phyloP scores from a whole-genome alignment of 1,140 invertebrate genomes.

The Catajapyx aquilonaris region DNA sequence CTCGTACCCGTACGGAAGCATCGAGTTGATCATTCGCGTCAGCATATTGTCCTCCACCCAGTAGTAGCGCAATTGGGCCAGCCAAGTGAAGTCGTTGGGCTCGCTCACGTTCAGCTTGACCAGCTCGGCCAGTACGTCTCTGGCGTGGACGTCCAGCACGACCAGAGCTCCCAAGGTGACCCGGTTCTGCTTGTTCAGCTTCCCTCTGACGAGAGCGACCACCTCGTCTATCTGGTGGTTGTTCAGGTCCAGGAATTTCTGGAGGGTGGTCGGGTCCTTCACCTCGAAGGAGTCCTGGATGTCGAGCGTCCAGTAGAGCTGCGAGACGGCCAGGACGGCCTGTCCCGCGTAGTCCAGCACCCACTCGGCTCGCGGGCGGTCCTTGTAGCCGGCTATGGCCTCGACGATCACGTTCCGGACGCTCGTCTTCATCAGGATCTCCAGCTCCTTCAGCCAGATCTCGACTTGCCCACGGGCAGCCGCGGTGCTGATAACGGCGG shows the following conservation, averaged over 20 bases:
- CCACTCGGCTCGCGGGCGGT: conserved; percentile 47
- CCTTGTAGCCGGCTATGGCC: conserved; percentile 40
- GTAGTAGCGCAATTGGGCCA: conserved; percentile 81
- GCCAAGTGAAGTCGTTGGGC: conserved; percentile 75
- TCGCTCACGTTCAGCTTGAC: conserved; percentile 40
- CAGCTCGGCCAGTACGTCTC: conserved; percentile 59
- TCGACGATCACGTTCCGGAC: conserved; percentile 39
- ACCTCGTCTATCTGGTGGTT: conserved; percentile 59
- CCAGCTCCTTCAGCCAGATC: conserved; percentile 86
- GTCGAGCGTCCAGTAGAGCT: conserved; percentile 73
- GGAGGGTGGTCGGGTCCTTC: conserved; percentile 26
- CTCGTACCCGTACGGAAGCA: conserved; percentile 79
- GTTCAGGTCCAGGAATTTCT: conserved; percentile 31
- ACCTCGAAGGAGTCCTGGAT: conserved; percentile 49
- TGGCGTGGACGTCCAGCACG: conserved; percentile 77
- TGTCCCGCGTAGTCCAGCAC: conserved; percentile 76
- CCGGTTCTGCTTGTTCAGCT: conserved; percentile 67
- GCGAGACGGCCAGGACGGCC: conserved; percentile 62
- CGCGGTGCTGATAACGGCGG: conserved; percentile 61
- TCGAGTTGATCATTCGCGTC: conserved; percentile 81
- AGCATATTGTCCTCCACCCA: conserved; percentile 59
- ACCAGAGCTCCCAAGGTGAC: conserved; percentile 74
- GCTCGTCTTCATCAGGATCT: conserved; percentile 75
- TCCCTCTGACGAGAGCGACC: conserved; percentile 65
- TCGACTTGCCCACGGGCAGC: conserved; percentile 87